Conservation (phyloP, 2,888 invertebrate species). For the Drosophila prostipennis region DNA sequence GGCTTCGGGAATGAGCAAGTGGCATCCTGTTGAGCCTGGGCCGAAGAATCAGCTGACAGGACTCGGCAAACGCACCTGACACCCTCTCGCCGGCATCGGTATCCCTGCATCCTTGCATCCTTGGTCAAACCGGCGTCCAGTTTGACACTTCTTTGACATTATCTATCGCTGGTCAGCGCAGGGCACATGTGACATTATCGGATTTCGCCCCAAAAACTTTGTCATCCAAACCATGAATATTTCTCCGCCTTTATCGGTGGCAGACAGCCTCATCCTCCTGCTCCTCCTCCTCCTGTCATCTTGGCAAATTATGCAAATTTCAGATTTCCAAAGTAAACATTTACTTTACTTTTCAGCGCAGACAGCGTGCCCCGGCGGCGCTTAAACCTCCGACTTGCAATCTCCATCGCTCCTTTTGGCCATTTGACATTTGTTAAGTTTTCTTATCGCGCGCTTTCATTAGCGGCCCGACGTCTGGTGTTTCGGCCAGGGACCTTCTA, state of each 20-base stretch:
- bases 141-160: slow-evolving; percentile 73
- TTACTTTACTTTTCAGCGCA: slow-evolving; percentile 80
- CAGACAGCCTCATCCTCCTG: slow-evolving; percentile 30
- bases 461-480: slow-evolving; percentile 67
- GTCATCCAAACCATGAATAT: slow-evolving; percentile 64
- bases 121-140: slow-evolving; percentile 76
- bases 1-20: slow-evolving; percentile 12
- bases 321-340: slow-evolving; percentile 83
- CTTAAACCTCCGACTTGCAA: slow-evolving; percentile 19
- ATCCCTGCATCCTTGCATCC: background rate
- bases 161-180: slow-evolving; percentile 49
- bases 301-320: slow-evolving; percentile 83
- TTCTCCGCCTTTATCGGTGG: slow-evolving; percentile 63
- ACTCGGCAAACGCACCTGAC: slow-evolving; percentile 44
- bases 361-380: slow-evolving; percentile 53
- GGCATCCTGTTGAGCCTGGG: slow-evolving; percentile 64
- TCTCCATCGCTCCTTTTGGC: slow-evolving; percentile 23
- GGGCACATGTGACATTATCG: slow-evolving; percentile 69
- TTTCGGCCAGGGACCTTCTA: slow-evolving; percentile 74
- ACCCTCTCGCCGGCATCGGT: slow-evolving; percentile 34
- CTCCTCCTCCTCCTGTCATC: slow-evolving; percentile 7
- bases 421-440: slow-evolving; percentile 73
- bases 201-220: slow-evolving; percentile 18
- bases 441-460: slow-evolving; percentile 81
- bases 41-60: slow-evolving; percentile 61